phyloP scores from a whole-genome alignment of 2,797 vertebrate species.

The Natrix natrix region DNA sequence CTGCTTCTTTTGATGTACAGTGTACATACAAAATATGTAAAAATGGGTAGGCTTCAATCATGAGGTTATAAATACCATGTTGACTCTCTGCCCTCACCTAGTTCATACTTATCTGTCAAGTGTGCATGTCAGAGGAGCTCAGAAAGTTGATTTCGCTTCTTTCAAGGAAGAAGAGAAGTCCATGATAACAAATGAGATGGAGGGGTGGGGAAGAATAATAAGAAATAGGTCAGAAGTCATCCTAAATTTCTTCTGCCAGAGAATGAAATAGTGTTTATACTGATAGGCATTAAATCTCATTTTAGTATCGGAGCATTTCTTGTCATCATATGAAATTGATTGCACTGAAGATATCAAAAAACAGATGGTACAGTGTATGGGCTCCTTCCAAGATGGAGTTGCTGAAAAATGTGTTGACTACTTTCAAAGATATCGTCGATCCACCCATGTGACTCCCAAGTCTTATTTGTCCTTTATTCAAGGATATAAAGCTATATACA shows the following conservation, averaged over 20 bases:
- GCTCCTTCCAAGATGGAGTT: constrained; percentile 93
- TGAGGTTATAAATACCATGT: not conserved
- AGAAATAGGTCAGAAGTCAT: not conserved
- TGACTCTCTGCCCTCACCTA: not conserved
- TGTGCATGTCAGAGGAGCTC: not conserved
- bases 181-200: not conserved
- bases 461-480: constrained; percentile 98
- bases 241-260: not conserved
- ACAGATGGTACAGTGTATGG: constrained; percentile 93
- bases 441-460: constrained; percentile 92
- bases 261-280: not conserved
- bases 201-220: not conserved
- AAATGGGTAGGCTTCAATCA: not conserved
- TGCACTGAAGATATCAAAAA: constrained; percentile 82
- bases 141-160: not conserved
- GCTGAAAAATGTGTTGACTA: constrained; percentile 93
- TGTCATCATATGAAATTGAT: constrained; percentile 87
- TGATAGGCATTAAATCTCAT: not conserved
- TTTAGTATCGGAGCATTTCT: constrained; percentile 90
- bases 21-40: not conserved
- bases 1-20: not conserved
- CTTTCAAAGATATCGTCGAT: constrained; percentile 90
- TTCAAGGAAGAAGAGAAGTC: not conserved
- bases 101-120: not conserved
- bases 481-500: constrained; percentile 88